Conservation (phyloP, 2,113 vertebrate genomes). For the Mandrillus leucophaeus region DNA sequence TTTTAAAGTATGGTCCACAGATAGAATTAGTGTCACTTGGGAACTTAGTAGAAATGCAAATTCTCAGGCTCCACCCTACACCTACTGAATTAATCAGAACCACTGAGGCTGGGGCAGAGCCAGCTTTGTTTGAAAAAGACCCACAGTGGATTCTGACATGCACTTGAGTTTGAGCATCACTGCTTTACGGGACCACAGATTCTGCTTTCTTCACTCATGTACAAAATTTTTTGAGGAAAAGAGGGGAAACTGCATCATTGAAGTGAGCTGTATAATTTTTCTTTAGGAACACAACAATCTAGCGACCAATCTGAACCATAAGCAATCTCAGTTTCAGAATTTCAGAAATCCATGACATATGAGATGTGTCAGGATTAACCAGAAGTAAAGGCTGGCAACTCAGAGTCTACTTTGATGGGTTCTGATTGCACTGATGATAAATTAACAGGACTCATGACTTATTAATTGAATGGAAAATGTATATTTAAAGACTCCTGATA, state of each 20-base stretch:
- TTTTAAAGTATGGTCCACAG: neutral
- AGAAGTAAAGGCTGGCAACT: neutral
- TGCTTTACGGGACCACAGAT: neutral
- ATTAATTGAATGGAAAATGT: constrained; percentile 50
- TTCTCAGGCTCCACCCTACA: neutral
- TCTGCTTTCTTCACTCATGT: neutral
- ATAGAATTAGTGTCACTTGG: neutral
- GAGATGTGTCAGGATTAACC: neutral
- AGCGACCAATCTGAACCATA: neutral
- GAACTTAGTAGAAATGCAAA: neutral
- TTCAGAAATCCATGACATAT: neutral
- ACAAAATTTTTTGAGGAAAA: neutral
- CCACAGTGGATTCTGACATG: rapidly evolving
- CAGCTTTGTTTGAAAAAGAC: neutral
- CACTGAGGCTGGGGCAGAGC: neutral
- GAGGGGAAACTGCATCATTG: neutral
- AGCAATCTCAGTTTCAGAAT: neutral
- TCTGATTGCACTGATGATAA: neutral
- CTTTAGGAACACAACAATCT: neutral
- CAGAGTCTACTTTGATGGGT: neutral
- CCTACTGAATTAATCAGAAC: neutral
- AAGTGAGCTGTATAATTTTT: neutral
- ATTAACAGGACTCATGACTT: constrained; percentile 49
- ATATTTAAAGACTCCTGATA: constrained; percentile 61
- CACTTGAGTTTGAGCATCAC: neutral